Percentiles rank a stretch among this genome's conserved stretches.
Conservation (phyloP, 2,888 invertebrate species). For the Anoncus sp. region DNA sequence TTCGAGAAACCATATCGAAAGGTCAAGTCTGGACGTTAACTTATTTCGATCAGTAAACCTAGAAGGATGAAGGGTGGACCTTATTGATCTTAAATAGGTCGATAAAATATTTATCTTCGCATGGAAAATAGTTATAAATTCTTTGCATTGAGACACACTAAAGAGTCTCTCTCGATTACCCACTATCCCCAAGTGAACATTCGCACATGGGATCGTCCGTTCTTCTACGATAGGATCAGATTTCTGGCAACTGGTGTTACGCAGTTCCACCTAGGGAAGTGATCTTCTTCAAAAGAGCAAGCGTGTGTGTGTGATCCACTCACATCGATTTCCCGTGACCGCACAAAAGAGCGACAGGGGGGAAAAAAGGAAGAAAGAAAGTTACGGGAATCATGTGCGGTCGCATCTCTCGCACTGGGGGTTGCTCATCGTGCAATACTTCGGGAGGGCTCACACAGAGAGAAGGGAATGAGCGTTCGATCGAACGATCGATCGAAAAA, state of each 20-base stretch:
- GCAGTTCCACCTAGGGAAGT: background rate
- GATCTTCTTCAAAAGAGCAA: background rate
- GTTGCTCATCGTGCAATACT: background rate
- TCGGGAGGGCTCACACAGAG: background rate
- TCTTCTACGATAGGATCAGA: background rate
- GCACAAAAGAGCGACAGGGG: background rate
- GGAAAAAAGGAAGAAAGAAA: background rate
- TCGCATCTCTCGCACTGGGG: background rate
- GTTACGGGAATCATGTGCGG: background rate
- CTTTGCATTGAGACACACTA: background rate
- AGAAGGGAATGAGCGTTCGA: background rate
- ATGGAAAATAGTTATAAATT: too few relatives aligned
- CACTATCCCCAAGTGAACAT: background rate
- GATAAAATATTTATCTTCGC: too few relatives aligned
- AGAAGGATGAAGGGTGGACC: too few relatives aligned
- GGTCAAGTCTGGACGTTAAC: too few relatives aligned
- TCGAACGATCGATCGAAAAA: background rate
- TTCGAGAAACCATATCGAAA: too few relatives aligned
- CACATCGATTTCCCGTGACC: background rate
- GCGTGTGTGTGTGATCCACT: constrained; percentile 4
- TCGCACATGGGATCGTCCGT: background rate
- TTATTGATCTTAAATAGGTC: too few relatives aligned
- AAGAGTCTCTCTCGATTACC: too few relatives aligned
- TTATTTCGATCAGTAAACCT: too few relatives aligned
- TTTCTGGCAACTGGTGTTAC: background rate